Conservation (phyloP, 2,113 vertebrate species). For the Vidua macroura region DNA sequence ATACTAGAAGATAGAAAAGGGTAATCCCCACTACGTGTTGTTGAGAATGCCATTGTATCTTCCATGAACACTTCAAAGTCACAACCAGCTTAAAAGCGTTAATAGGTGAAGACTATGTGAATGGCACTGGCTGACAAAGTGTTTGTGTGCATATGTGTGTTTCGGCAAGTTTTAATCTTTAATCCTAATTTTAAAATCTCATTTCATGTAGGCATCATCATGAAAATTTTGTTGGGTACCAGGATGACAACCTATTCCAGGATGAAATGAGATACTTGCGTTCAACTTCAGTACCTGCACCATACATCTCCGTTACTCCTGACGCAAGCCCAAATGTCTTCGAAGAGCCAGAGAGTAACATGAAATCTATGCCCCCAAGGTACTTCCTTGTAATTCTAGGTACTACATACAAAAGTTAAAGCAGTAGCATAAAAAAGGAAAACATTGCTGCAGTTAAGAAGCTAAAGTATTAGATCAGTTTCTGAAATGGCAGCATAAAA, state of each 20-base stretch:
- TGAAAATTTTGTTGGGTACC: conserved; percentile 93
- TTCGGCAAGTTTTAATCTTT: background rate
- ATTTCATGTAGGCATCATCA: conserved; percentile 89
- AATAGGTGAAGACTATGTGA: background rate
- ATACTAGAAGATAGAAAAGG: background rate
- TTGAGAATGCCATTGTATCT: background rate
- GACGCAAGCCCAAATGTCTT: conserved; percentile 97
- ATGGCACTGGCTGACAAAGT: accelerated
- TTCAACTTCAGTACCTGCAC: conserved; percentile 95
- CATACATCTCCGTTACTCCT: conserved; percentile 97
- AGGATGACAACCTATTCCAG: conserved; percentile 97
- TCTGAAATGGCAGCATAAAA: background rate
- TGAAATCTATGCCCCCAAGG: conserved; percentile 99
- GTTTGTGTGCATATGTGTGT: background rate
- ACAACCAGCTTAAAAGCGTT: background rate
- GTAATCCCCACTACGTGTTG: background rate
- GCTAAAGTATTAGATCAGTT: background rate
- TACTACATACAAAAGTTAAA: background rate
- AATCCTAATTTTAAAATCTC: conserved; percentile 8
- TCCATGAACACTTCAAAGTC: background rate
- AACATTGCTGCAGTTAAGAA: background rate
- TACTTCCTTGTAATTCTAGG: conserved; percentile 62
- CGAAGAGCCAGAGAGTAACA: conserved; percentile 97
- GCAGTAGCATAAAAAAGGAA: background rate
- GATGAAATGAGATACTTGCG: conserved; percentile 98